Evolutionary conservation across 2,888 invertebrate genomes (phyloP).

Genomic region (Cataglyphis albicans): DNA sequence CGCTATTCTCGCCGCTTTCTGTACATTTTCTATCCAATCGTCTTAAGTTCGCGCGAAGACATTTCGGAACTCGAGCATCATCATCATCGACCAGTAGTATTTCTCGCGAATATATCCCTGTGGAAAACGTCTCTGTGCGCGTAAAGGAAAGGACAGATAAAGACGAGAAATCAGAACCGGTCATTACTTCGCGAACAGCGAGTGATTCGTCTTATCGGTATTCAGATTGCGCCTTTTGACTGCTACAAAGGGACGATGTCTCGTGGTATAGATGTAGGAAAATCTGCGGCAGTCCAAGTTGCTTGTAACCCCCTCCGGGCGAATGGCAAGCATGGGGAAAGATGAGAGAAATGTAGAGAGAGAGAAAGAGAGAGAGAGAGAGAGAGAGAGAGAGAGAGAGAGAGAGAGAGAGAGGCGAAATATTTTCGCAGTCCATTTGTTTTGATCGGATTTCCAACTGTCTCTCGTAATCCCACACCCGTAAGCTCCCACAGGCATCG

Average conservation of each 20-base stretch:
- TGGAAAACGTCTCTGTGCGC: constrained; percentile 1
- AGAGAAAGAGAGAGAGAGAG: background rate
- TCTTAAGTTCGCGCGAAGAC: constrained; percentile 15
- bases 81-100: background rate
- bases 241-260: constrained; percentile 17
- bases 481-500: constrained; percentile 83
- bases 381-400: background rate
- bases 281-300: constrained; percentile 80
- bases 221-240: constrained; percentile 78
- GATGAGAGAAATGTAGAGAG: constrained; percentile 73
- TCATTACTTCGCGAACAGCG: constrained; percentile 83
- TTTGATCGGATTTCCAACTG: constrained; percentile 85
- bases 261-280: constrained; percentile 60
- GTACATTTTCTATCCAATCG: constrained; percentile 23
- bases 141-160: constrained; percentile 37
- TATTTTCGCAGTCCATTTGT: constrained; percentile 85
- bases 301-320: constrained; percentile 60
- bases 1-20: background rate
- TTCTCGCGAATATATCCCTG: background rate
- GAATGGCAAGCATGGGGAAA: constrained; percentile 83
- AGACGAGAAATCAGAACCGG: constrained; percentile 66
- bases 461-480: constrained; percentile 82
- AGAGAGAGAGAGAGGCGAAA: constrained; percentile 57
- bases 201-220: constrained; percentile 82
- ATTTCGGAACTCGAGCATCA: background rate